Evolutionary conservation across 1,140 invertebrate genomes (phyloP), one percentile per base, ranked within the genome.

Genomic region (Camponotus vicinus): DNA sequence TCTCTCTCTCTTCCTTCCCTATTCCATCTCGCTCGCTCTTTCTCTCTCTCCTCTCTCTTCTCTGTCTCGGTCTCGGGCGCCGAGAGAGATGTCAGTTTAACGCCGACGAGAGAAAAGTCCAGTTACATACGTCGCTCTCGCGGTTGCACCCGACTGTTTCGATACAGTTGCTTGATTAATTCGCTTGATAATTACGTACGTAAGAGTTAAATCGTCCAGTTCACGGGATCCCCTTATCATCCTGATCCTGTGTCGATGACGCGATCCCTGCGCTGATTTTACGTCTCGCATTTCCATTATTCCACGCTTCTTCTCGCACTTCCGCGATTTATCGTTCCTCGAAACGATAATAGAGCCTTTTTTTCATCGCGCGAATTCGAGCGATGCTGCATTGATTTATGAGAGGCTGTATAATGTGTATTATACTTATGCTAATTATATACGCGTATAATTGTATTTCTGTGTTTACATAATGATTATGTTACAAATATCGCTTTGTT

Each of bases 41-140:
- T 63, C 27, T 64, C 15, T 37, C 57, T 34, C 15, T n/a, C 32
- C 15, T 52, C 15, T 37, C 11, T 49, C 8, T 63, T 11, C 15
- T 9, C 4, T 21, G 18, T 69, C 77, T 76, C 45, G 78, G 52
- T 70, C 21, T 82, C 75, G 49, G 37, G 15, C 67, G 75, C 40
- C 40, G 21, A 61, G 67, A 61, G 67, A 87, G 69, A 89, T 89
- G 88, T 86, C 88, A 88, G 77, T 88, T 90, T 87, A 89, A 61
- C 52, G 34, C 57, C 79, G 75, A 77, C 61, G 52, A 85, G 64
- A 79, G 67, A 70, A 80, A 57, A 15, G 8, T 71, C 6, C 27
- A 45, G 37, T 71, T 70, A 42, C 49, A 18, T 52, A 52, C 49
- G 34, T 57, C 57, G 13, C 8, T 42, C 49, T 37, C 21, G 42